phyloP scores from a whole-genome alignment of 1,140 invertebrate species.

The Phymastichus coffea region DNA sequence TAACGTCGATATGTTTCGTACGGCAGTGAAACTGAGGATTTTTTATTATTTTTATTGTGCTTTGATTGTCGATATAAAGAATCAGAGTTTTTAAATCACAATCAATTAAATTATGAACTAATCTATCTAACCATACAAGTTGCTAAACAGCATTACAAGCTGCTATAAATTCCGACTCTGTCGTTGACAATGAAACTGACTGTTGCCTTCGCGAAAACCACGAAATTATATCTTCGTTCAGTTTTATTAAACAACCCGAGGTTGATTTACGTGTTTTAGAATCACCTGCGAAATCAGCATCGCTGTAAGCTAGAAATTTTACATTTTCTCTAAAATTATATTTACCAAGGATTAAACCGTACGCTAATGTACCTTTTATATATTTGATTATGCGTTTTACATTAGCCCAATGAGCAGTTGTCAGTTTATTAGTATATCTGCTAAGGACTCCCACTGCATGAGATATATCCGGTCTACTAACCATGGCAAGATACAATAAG shows the following conservation, averaged over 20 bases:
- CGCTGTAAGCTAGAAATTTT: slow-evolving; percentile 26
- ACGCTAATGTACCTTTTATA: slow-evolving; percentile 33
- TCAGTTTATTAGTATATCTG: slow-evolving; percentile 28
- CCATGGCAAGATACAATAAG: slow-evolving; percentile 50
- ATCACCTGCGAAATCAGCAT: slow-evolving; percentile 37
- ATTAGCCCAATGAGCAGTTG: slow-evolving; percentile 4
- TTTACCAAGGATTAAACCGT: slow-evolving; percentile 22
- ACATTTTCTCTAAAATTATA: neutral
- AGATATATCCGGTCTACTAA: slow-evolving; percentile 53
- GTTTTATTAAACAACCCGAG: slow-evolving; percentile 27
- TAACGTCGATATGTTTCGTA: slow-evolving; percentile 40
- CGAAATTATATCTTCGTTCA: slow-evolving; percentile 18
- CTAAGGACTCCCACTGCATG: slow-evolving; percentile 45
- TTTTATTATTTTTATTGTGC: slow-evolving; percentile 31
- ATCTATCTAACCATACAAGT: slow-evolving; percentile 14
- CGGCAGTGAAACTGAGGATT: slow-evolving; percentile 34
- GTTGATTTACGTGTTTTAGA: slow-evolving; percentile 21
- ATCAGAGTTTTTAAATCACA: neutral
- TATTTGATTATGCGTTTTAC: slow-evolving; percentile 38
- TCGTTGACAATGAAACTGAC: slow-evolving; percentile 10
- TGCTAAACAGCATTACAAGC: slow-evolving; percentile 9
- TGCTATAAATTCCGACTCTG: slow-evolving; percentile 21
- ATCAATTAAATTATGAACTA: slow-evolving; percentile 15
- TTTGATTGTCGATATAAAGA: slow-evolving; percentile 34
- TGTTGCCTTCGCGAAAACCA: slow-evolving; percentile 39